Evolutionary conservation across 2,113 vertebrate species (phyloP), one percentile per base, ranked within the genome.

Genomic region (Benitochromis conjunctus): DNA sequence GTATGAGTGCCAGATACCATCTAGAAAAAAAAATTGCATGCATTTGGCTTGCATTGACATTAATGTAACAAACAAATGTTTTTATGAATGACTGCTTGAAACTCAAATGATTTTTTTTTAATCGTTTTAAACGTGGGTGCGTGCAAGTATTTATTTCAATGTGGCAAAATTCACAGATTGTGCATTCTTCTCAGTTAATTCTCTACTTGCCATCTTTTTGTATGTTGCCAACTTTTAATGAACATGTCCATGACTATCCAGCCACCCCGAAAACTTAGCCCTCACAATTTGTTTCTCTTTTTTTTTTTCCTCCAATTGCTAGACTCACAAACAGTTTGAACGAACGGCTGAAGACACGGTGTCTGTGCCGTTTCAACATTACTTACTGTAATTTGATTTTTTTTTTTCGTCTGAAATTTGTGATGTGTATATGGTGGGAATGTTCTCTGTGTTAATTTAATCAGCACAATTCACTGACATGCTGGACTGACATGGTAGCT

Each of bases 391-490:
- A 97, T 97, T 97, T 95, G 94, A 96, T 95, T 77, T 7, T 69
- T 80, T 84, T 77, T 84, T 88, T 91, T 88, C 89, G 90, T 97
- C 97, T 98, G 96, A 97, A 97, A 97, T 96, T 97, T 97, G 97
- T 98, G 96, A 98, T 98, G 98, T 98, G 98, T 99, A 98, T 97
- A 98, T 98, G 97, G 97, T 99, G 97, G 97, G 96, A 97, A 98
- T 98, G 97, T 98, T 97, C 96, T 98, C 96, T 97, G 97, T 98
- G 97, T 99, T 99, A 99, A 99, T 99, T 99, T 99, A 99, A 99
- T 99, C 98, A 98, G 98, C 99, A 99, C 98, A 99, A 99, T 98
- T 99, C 98, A 99, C 98, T 99, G 98, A 99, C 98, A 99, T 99
- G 99, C 99, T 99, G 99, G 99, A 99, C 98, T 98, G 97, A 99